Percentiles rank a stretch among this genome's conserved stretches.
These are phyloP conservation scores for Coccyzus lansbergi DNA, from an alignment of 2,797 vertebrate genomes.

Conservation along the genomic window DNA sequence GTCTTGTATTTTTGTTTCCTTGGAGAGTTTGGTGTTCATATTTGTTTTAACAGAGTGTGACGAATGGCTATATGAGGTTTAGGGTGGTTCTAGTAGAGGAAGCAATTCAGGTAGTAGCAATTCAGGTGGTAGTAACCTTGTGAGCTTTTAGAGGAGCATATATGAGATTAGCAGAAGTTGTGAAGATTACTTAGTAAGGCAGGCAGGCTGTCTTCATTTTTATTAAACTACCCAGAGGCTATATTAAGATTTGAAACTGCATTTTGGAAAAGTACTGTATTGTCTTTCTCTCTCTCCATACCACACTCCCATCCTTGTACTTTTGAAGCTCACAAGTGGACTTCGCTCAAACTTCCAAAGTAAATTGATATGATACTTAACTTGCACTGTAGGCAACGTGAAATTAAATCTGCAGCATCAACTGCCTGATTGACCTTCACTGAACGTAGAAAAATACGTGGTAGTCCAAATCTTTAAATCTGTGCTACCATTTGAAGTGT, in stretches of 20 bases:
- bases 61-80: neutral
- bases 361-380: neutral
- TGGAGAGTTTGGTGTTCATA: neutral
- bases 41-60: neutral
- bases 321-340: neutral
- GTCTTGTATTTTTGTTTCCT: neutral
- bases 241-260: neutral
- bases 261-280: neutral
- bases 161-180: neutral
- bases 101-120: neutral
- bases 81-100: neutral
- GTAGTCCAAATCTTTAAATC: neutral
- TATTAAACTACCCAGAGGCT: neutral
- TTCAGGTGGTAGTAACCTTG: neutral
- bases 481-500: too few relatives aligned
- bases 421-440: neutral
- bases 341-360: neutral
- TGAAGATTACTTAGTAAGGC: neutral
- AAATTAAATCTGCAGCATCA: neutral
- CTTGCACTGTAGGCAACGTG: neutral
- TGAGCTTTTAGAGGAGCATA: neutral
- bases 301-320: fast-evolving
- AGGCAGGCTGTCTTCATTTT: neutral
- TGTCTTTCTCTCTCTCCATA: neutral
- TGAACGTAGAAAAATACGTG: neutral